Base-by-base conservation (phyloP, 2,113 vertebrate genomes). In the Siphamia tubifer region DNA sequence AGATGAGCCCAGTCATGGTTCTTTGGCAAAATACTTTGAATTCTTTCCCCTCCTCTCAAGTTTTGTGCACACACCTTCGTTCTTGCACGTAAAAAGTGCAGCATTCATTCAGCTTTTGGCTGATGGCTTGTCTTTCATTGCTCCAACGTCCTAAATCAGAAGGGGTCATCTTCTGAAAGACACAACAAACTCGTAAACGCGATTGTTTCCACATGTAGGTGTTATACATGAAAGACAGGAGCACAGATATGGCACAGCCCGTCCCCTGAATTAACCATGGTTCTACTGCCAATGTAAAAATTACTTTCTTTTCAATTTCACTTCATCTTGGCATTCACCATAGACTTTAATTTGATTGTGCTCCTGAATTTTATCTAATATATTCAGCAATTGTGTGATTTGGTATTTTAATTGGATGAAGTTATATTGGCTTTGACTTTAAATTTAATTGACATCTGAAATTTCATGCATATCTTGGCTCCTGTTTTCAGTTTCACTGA, bases 221-320 rank as follows among this genome's bases (percentile, higher is more conserved):
- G 25, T 24, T 45, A 58, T 19, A 20, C 53, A 74, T 40, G 2
- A 77, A 44, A 68, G 72, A 76, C 57, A 79, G 39, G 52, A 56
- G 25, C 36, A 43, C 35, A 52, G 57, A 75, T 52, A 38, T 52
- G 43, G 25, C 31, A 66, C 10, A 12, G 48, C 36, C 54, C 5
- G 30, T 23, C 21, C 13, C 56, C 48, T 48, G 24, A 72, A 73
- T 24, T 38, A 47, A 36, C 19, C 68, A 42, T 65, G 53, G 67
- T 40, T 49, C 35, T 17, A 11, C 5, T 27, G 28, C 16, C 20
- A 36, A 60, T 27, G 21, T 52, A 9, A 67, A 58, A 61, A 55
- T n/a, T 12, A 9, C 23, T 51, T 54, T 13, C 16, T 27, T 27
- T 34, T 49, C 3, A 30, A 13, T 28, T 49, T 30, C 49, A n/a